phyloP scores from a whole-genome alignment of 2,113 vertebrate genomes.

The Pygoscelis adeliae region DNA sequence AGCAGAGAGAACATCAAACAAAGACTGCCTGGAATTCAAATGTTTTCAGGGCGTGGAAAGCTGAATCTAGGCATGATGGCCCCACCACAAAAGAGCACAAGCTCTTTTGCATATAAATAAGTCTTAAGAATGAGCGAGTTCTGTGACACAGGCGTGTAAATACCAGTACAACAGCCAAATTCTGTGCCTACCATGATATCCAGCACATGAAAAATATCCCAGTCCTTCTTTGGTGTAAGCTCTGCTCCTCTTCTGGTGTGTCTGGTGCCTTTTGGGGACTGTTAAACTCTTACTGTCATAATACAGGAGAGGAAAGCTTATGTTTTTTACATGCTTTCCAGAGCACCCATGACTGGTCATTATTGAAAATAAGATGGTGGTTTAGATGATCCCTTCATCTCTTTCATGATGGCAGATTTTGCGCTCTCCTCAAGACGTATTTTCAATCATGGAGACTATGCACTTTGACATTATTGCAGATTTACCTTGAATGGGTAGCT shows the following conservation, averaged over 20 bases:
- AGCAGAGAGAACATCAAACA: constrained; percentile 55
- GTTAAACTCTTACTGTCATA: background rate
- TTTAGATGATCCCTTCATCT: background rate
- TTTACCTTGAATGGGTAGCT: background rate
- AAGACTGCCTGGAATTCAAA: constrained; percentile 62
- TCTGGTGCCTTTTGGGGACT: background rate
- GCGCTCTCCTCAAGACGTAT: background rate
- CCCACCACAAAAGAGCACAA: background rate
- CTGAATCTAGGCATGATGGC: background rate
- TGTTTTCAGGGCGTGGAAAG: background rate
- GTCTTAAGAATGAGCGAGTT: background rate
- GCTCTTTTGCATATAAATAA: background rate
- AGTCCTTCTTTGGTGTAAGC: background rate
- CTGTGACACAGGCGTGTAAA: background rate
- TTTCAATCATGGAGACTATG: background rate
- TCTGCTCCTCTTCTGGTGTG: background rate
- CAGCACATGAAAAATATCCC: background rate
- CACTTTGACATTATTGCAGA: background rate
- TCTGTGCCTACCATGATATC: background rate
- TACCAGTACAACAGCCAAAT: background rate
- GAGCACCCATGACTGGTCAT: background rate
- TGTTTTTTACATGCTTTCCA: background rate
- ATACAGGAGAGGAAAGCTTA: background rate
- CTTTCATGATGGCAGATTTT: background rate
- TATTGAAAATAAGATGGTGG: background rate